Evolutionary conservation across 1,140 invertebrate genomes (phyloP).

Genomic region (Agrypnia vestita): DNA sequence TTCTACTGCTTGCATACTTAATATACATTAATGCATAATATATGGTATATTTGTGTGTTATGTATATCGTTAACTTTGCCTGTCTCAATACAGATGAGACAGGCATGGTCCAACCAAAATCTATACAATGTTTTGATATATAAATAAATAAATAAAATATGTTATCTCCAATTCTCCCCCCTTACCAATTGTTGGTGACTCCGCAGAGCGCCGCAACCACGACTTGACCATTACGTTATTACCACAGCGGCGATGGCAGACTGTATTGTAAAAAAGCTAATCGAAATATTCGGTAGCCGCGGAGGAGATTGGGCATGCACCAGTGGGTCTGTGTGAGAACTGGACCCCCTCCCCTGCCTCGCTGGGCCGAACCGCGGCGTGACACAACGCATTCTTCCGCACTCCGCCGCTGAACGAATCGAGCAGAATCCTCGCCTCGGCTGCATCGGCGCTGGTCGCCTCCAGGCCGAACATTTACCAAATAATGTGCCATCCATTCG

Average conservation of each 20-base stretch:
- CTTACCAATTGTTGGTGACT: conserved; percentile 13
- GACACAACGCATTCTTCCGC: conserved; percentile 58
- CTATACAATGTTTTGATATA: no score
- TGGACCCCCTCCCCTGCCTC: neutral
- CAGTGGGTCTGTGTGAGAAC: conserved; percentile 56
- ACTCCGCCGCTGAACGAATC: conserved; percentile 50
- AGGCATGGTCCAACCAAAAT: no score
- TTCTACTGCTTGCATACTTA: no score
- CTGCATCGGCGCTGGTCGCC: neutral
- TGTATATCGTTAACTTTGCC: no score
- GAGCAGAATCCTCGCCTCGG: conserved; percentile 13
- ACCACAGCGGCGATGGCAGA: neutral
- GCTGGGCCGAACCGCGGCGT: conserved; percentile 12
- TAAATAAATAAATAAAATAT: no score
- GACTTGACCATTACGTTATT: conserved; percentile 45
- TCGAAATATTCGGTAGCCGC: conserved; percentile 62
- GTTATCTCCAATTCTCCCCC: no score
- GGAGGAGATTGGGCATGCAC: conserved; percentile 58
- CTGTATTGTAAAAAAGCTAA: conserved; percentile 60
- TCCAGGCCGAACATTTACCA: neutral
- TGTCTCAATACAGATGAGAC: no score
- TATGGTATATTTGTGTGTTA: no score
- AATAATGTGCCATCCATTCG: neutral
- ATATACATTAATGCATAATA: no score
- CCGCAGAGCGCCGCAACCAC: neutral